Evolutionary conservation across 2,888 invertebrate genomes (phyloP), one percentile per base, ranked within the genome.

Genomic region (Polia nebulosa): DNA sequence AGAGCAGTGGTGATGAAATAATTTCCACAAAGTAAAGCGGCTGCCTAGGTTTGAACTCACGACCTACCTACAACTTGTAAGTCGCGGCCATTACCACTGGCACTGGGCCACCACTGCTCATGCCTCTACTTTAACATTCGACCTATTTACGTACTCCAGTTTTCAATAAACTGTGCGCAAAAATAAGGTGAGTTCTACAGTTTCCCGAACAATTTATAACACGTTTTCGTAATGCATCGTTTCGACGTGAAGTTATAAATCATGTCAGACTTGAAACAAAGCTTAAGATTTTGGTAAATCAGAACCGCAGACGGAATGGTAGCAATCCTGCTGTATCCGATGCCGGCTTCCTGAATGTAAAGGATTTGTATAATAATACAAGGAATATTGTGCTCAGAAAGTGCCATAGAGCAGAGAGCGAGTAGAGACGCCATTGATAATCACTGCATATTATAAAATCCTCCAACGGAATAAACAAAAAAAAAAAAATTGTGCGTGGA

Each of bases 211-310:
- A 52, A 53, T 70, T 72, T 53, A 62, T 62, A 39, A 70, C 72
- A 63, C 45, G 53, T 20, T 52, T 52, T 53, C 63, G 25, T 20
- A 25, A 25, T 53, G 44, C 34, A 51, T 71, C 22, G 25, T 45
- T 72, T 17, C 9, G 62, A 32, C 36, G 20, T 36, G 52, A 25
- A 52, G 44, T 44, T 41, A 71, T 82, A 70, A 83, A 82, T 82
- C 81, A 83, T 56, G 67, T n/a, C 63, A 41, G 20, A 27, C 34
- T 17, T 11, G 62, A 63, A 69, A 82, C 78, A 82, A 78, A 34
- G 62, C 63, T 69, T 61, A 71, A 73, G 70, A 75, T 78, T 82
- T 73, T 60, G 67, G 76, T 59, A 68, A 74, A 82, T 80, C 72
- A 63, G 44, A 61, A 61, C 56, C 64, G 5, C 44, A 61, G 11